These are phyloP conservation scores for Ischnura elegans DNA, from an alignment of 2,888 invertebrate genomes.

Conservation along the genomic window DNA sequence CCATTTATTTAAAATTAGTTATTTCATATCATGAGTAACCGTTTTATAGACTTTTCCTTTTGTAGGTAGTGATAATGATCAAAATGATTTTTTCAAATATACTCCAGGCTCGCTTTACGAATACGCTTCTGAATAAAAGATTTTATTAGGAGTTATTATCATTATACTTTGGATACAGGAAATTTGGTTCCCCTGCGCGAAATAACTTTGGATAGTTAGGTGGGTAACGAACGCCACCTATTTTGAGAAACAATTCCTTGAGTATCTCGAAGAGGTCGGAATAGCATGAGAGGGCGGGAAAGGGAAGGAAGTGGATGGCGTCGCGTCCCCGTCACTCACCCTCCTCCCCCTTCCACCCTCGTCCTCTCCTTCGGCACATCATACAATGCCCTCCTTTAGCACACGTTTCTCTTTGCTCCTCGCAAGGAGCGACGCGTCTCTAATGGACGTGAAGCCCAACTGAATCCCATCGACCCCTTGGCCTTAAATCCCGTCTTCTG, in stretches of 20 bases:
- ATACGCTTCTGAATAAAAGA: too few species aligned
- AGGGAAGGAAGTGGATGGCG: not conserved
- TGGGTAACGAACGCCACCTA: too few species aligned
- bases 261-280: not conserved
- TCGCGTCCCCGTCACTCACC: not conserved
- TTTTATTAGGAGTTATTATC: too few species aligned
- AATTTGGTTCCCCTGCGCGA: too few species aligned
- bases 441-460: conserved; percentile 62
- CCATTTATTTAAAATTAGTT: too few species aligned
- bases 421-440: not conserved
- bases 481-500: conserved; percentile 61
- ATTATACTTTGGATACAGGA: too few species aligned
- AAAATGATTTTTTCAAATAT: too few species aligned
- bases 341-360: not conserved
- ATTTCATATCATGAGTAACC: too few species aligned
- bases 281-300: not conserved
- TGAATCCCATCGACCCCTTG: conserved; percentile 61
- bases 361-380: not conserved
- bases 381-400: not conserved
- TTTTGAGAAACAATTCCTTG: not conserved
- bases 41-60: too few species aligned
- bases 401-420: not conserved
- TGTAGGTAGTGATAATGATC: too few species aligned
- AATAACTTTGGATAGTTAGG: too few species aligned
- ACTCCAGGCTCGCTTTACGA: too few species aligned